Percentiles rank a stretch among this genome's conserved stretches.
These are phyloP conservation scores for Nanorana parkeri DNA, from an alignment of 2,113 vertebrate species.

Conservation along the genomic window DNA sequence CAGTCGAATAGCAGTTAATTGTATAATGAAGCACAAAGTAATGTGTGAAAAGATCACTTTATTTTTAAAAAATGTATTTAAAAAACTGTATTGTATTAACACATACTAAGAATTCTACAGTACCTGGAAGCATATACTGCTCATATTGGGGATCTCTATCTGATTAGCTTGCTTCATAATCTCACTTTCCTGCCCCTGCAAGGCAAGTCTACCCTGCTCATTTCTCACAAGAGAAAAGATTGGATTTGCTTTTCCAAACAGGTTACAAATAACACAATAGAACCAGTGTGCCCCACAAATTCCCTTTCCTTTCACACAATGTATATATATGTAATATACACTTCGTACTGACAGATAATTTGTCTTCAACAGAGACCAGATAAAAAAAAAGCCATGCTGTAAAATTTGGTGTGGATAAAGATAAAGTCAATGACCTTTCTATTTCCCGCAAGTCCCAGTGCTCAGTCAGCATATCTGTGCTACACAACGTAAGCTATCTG, in stretches of 20 bases:
- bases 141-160: not conserved
- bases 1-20: too few relatives aligned
- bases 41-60: too few relatives aligned
- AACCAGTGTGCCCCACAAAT: slow-evolving; percentile 7
- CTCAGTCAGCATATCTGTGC: slow-evolving; percentile 28
- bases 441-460: not conserved
- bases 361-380: slow-evolving; percentile 25
- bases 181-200: slow-evolving; percentile 10
- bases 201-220: slow-evolving; percentile 23
- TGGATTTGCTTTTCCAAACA: slow-evolving; percentile 30
- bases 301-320: not conserved
- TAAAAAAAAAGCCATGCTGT: slow-evolving; percentile 2
- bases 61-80: too few relatives aligned
- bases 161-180: not conserved
- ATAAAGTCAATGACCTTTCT: not conserved
- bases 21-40: too few relatives aligned
- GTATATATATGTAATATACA: slow-evolving; percentile 31
- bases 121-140: not conserved
- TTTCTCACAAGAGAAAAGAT: slow-evolving; percentile 42
- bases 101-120: too few relatives aligned
- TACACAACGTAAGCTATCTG: too few relatives aligned
- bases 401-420: slow-evolving; percentile 27
- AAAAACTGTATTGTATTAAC: too few relatives aligned
- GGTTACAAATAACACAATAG: slow-evolving; percentile 32
- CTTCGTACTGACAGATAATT: slow-evolving; percentile 33